Evolutionary conservation across 2,888 invertebrate species (phyloP).

Genomic region (Brachyptera risi): DNA sequence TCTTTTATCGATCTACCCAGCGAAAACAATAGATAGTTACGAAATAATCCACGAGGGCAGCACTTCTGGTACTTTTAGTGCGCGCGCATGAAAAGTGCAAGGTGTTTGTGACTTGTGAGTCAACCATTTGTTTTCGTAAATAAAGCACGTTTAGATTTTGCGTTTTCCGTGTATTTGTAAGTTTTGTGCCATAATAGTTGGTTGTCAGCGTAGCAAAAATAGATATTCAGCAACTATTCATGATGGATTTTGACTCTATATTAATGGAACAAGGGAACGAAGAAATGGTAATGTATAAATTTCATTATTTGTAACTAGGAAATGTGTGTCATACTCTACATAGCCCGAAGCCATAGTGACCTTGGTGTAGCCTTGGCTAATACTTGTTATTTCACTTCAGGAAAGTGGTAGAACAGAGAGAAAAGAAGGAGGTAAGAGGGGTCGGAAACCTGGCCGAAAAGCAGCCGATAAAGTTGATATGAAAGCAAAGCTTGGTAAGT

Average conservation of each 20-base stretch:
- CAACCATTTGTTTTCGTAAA: too few relatives aligned
- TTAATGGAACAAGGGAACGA: constrained; percentile 59
- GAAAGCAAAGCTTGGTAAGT: constrained; percentile 85
- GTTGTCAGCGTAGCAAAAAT: not conserved
- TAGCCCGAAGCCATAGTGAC: too few relatives aligned
- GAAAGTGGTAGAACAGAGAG: constrained; percentile 40
- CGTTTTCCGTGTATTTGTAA: too few relatives aligned
- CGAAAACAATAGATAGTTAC: too few relatives aligned
- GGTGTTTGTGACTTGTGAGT: not conserved
- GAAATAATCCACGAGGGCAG: too few relatives aligned
- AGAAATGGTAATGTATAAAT: constrained; percentile 49
- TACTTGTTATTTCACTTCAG: constrained; percentile 33
- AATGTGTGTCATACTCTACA: constrained; percentile 9
- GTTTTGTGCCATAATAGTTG: not conserved
- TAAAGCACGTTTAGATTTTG: too few relatives aligned
- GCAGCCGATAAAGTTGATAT: constrained; percentile 86
- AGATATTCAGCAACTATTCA: not conserved
- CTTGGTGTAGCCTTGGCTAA: constrained; percentile 12
- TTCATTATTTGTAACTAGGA: not conserved
- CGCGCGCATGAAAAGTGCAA: too few relatives aligned
- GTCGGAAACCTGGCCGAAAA: constrained; percentile 83
- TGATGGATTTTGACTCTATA: constrained; percentile 59
- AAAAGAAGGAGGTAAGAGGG: constrained; percentile 81
- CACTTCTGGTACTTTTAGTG: too few relatives aligned
- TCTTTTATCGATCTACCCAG: too few relatives aligned